phyloP scores from a whole-genome alignment of 2,113 vertebrate species.

The Podocnemis expansa region DNA sequence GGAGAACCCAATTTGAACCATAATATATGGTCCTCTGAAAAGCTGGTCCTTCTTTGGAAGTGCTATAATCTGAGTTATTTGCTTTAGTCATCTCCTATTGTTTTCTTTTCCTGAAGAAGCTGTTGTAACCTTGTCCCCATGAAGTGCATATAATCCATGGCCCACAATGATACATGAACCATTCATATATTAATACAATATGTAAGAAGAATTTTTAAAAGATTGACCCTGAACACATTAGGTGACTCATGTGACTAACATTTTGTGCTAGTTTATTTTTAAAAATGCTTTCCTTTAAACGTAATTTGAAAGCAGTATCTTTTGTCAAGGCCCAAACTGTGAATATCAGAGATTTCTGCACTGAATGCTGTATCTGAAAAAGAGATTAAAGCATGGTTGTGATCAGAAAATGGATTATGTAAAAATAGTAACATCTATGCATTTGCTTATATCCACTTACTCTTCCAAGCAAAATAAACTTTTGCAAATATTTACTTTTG shows the following conservation, averaged over 20 bases:
- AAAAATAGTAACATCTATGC: constrained; percentile 46
- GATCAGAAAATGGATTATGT: constrained; percentile 40
- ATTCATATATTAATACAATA: too few species aligned
- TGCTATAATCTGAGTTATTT: too few species aligned
- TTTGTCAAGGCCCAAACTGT: neutral
- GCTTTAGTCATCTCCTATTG: too few species aligned
- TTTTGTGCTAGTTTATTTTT: neutral
- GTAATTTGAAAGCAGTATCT: neutral
- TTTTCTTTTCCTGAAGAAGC: too few species aligned
- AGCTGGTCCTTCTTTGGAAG: too few species aligned
- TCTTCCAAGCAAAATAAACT: constrained; percentile 70
- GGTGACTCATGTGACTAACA: neutral
- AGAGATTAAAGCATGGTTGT: constrained; percentile 27
- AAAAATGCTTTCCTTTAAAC: neutral
- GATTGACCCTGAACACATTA: neutral
- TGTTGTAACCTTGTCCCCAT: too few species aligned
- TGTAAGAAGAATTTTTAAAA: neutral
- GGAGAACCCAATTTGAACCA: too few species aligned
- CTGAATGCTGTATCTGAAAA: constrained; percentile 53
- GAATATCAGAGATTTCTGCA: constrained; percentile 45
- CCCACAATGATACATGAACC: too few species aligned
- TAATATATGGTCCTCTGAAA: too few species aligned
- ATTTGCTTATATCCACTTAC: constrained; percentile 68
- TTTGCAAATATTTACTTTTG: constrained; percentile 16
- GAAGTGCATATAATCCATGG: too few species aligned